A percentile compares a stretch with the other conserved stretches of the same genome.
phyloP scores from a whole-genome alignment of 2,888 invertebrate species.

The Drosophila quinaria region DNA sequence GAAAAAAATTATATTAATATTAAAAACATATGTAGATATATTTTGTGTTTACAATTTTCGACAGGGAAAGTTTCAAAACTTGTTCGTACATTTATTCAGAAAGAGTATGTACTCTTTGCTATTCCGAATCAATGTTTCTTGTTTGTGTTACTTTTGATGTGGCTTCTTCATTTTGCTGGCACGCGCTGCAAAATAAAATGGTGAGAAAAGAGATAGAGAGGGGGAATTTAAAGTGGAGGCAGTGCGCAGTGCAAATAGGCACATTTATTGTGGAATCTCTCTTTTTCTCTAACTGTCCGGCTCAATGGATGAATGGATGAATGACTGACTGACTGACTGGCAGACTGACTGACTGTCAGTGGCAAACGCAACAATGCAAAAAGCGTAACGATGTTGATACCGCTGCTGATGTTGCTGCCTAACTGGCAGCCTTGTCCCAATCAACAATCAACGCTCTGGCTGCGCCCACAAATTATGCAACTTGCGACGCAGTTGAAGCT shows the following conservation, averaged over 20 bases:
- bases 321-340: slow-evolving; percentile 26
- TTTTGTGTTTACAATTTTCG: neutral
- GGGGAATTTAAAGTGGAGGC: slow-evolving; percentile 22
- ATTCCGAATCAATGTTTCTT: neutral
- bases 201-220: slow-evolving; percentile 3
- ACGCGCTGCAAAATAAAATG: slow-evolving; percentile 37
- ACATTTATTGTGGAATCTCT: slow-evolving; percentile 34
- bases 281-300: slow-evolving; percentile 33
- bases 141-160: slow-evolving; percentile 29
- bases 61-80: neutral
- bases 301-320: slow-evolving; percentile 41
- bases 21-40: neutral
- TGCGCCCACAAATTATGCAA: slow-evolving; percentile 75
- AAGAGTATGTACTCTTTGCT: slow-evolving; percentile 28
- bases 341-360: slow-evolving; percentile 49
- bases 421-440: slow-evolving; percentile 60
- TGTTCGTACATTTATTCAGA: neutral
- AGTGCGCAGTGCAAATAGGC: slow-evolving; percentile 34
- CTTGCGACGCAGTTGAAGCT: slow-evolving; percentile 56
- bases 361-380: slow-evolving; percentile 73
- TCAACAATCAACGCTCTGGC: slow-evolving; percentile 70
- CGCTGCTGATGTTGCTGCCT: slow-evolving; percentile 7
- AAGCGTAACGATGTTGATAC: slow-evolving; percentile 65
- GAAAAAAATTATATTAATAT: too few species aligned
- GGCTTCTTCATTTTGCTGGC: slow-evolving; percentile 34